These are phyloP conservation scores for Clamator glandarius DNA, from an alignment of 2,797 vertebrate species.

Conservation along the genomic window DNA sequence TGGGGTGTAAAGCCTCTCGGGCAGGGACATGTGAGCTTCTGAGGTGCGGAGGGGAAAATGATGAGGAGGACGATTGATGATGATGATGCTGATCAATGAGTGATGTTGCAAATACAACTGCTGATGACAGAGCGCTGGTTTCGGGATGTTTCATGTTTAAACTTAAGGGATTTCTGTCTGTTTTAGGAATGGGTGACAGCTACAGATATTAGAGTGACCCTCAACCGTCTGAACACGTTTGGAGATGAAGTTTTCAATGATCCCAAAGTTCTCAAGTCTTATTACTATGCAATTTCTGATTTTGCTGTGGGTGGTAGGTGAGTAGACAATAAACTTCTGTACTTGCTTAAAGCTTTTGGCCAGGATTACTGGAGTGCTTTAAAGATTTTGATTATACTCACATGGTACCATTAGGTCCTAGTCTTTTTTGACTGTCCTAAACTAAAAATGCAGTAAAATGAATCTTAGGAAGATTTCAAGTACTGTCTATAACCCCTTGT, in stretches of 20 bases:
- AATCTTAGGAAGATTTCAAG: background rate
- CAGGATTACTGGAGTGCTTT: background rate
- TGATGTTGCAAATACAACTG: background rate
- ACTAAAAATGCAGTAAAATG: background rate
- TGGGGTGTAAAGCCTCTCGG: background rate
- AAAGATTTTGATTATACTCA: background rate
- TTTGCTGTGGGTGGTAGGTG: constrained; percentile 98
- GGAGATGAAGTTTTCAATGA: constrained; percentile 99
- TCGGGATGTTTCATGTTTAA: background rate
- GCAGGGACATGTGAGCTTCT: rapidly evolving
- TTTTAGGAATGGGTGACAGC: constrained; percentile 96
- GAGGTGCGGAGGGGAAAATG: background rate
- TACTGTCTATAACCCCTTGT: background rate
- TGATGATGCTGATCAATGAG: background rate
- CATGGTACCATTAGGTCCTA: background rate
- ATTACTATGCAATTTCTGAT: constrained; percentile 98
- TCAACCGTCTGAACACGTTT: constrained; percentile 97
- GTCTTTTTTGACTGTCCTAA: background rate
- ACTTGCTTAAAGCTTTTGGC: background rate
- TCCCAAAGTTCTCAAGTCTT: constrained; percentile 98
- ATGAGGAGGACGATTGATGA: background rate
- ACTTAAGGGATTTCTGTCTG: constrained; percentile 30
- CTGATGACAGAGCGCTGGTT: background rate
- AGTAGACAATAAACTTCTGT: constrained; percentile 50
- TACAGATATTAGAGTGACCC: constrained; percentile 94